phyloP scores from a whole-genome alignment of 2,113 vertebrate genomes.

The Syngnathus floridae region DNA sequence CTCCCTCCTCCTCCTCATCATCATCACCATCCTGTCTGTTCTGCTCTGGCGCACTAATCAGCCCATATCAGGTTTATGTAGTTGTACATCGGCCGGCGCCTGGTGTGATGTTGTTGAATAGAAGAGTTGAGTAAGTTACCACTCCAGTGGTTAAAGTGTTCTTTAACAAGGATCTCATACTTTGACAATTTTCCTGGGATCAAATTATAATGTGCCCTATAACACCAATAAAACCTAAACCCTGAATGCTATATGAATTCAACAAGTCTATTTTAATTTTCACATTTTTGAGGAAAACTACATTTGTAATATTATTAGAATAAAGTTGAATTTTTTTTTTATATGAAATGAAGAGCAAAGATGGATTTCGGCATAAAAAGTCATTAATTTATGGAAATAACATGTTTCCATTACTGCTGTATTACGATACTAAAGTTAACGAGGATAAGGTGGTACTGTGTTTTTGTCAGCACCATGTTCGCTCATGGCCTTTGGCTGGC shows the following conservation, averaged over 20 bases:
- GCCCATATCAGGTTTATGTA: conserved; percentile 42
- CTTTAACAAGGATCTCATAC: not conserved
- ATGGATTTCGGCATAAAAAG: no score
- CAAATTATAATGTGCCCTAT: not conserved
- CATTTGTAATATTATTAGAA: no score
- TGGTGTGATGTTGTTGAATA: conserved; percentile 7
- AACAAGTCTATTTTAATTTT: no score
- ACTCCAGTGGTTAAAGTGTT: not conserved
- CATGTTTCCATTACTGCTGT: no score
- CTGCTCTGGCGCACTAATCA: conserved; percentile 39
- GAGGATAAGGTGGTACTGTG: not conserved
- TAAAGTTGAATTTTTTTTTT: no score
- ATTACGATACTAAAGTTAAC: no score
- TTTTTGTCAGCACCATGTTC: conserved; percentile 21
- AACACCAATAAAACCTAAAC: not conserved
- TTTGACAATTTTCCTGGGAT: not conserved
- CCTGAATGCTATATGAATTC: not conserved
- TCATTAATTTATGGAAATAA: no score
- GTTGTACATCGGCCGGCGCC: conserved; percentile 7
- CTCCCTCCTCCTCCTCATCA: conserved; percentile 8
- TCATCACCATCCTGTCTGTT: conserved; percentile 44
- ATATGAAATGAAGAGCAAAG: no score
- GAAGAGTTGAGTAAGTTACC: not conserved
- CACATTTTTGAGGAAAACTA: not conserved
- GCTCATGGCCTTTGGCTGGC: conserved; percentile 50